Base-by-base conservation (phyloP, 2,888 invertebrate species). In the Drosophila colorata region DNA sequence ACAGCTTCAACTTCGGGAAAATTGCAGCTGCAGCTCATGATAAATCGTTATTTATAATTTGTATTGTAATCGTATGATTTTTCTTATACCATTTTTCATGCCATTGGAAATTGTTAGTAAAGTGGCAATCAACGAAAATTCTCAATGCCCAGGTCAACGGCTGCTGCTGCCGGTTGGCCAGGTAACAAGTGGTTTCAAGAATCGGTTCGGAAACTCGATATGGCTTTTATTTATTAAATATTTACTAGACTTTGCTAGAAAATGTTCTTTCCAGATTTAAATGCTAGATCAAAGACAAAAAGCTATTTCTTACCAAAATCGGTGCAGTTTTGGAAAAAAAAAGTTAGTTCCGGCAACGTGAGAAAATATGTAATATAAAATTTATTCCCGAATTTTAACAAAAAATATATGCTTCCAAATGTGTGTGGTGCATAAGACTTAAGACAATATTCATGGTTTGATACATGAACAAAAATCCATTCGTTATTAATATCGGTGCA, bases 21-120 rank as follows among this genome's bases (percentile, higher is more conserved):
- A 64, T 41, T 49, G 61, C 61, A 74, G 47, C 69, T 70, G 71
- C 57, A 77, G 69, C 65, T 76, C 77, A 72, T 83, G 84, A 88
- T 83, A 88, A 87, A 87, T 88, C 74, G 88, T 87, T 86, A 88
- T 83, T 80, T 83, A 83, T 83, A 88, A 88, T 88, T 83, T 83
- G 74, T 80, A 77, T 84, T 83, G 81, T 84, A 83, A 74, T 68
- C 77, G 86, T 57, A 51, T 44, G 60, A 63, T 67, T 69, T 74
- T 61, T 57, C 56, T 69, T 65, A 40, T 13, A 40, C 44, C 51
- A 55, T 55, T 52, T 18, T 51, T 33, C 64, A 57, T 49, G 33
- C 33, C 40, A 65, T 44, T 37, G 47, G 14, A 60, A 58, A 70
- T 70, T 61, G 80, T 64, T 65, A 23, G 56, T 52, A 40, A 59